Evolutionary conservation across 2,113 vertebrate genomes (phyloP).

Genomic region (Mobula birostris): DNA sequence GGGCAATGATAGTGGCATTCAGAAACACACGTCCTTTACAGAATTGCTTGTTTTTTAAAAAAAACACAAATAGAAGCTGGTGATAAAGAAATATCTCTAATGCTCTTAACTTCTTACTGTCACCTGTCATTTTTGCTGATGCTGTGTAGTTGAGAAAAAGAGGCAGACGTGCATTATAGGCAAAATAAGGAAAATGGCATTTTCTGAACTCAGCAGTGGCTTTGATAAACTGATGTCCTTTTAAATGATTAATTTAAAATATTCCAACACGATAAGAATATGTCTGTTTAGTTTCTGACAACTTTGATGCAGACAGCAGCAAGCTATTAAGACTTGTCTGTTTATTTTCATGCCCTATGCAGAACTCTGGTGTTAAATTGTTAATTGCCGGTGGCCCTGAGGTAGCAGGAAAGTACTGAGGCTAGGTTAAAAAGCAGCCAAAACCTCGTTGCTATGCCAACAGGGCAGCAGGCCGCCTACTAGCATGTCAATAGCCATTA

Average conservation of each 20-base stretch:
- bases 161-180: background rate
- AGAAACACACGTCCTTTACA: background rate
- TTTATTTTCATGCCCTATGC: slow-evolving; percentile 48
- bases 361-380: slow-evolving; percentile 55
- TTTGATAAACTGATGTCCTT: background rate
- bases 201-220: background rate
- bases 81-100: background rate
- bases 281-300: background rate
- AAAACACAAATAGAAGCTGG: background rate
- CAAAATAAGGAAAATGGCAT: background rate
- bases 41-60: background rate
- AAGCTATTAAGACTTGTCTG: background rate
- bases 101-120: background rate
- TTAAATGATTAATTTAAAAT: slow-evolving; percentile 18
- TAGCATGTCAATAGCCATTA: slow-evolving; percentile 70
- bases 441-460: slow-evolving; percentile 77
- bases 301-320: background rate
- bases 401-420: slow-evolving; percentile 47
- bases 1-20: background rate
- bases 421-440: slow-evolving; percentile 60
- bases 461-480: slow-evolving; percentile 66
- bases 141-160: background rate
- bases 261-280: background rate
- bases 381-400: slow-evolving; percentile 56
- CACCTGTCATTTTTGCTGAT: background rate